Base-by-base conservation (phyloP, 2,888 invertebrate species). In the Trissoscelio sp. region DNA sequence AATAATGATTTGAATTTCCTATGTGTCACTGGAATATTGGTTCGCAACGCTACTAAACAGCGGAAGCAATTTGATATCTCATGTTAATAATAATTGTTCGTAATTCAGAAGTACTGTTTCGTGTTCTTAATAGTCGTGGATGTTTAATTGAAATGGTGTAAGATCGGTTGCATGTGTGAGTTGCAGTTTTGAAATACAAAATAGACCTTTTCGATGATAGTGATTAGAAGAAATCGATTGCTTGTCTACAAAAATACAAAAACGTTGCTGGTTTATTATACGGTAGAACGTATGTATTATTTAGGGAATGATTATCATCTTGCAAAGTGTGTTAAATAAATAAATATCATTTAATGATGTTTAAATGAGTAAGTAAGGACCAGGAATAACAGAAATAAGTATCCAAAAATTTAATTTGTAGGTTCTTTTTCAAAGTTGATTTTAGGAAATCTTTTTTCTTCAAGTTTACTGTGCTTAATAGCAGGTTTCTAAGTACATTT, bases 11-110 rank as follows among this genome's bases (percentile, higher is more conserved):
- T 42, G 58, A 53, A 66, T 66, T 62, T 72, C 72, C 66, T 72
- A 58, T 66, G 39, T 79, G 66, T 58, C 79, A 72, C 66, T 66
- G 57, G 64, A 48, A 42, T 31, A 39, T 53, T 51, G n/a, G 28
- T 39, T 39, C 39, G 44, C 4, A 34, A n/a, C 34, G 31, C 28
- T 11, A 31, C 48, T 46, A 62, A 70, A 16, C 16, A 31, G 22
- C 79, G 66, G 79, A 79, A 66, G 66, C 34, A 57, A 72, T 72
- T 70, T 55, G 11, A 31, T n/a, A 48, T 64, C 37, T 72, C 66
- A 22, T 64, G 42, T 64, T 42, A 70, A 64, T 70, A 79, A 78
- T 78, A 18, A 24, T 24, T 24, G 16, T 22, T 67, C 39, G 31
- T 34, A 18, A 0, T 28, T 28, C 16, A 22, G 18, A 37, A 53